Conservation (phyloP, 2,113 vertebrate species). For the Piaya cayana region DNA sequence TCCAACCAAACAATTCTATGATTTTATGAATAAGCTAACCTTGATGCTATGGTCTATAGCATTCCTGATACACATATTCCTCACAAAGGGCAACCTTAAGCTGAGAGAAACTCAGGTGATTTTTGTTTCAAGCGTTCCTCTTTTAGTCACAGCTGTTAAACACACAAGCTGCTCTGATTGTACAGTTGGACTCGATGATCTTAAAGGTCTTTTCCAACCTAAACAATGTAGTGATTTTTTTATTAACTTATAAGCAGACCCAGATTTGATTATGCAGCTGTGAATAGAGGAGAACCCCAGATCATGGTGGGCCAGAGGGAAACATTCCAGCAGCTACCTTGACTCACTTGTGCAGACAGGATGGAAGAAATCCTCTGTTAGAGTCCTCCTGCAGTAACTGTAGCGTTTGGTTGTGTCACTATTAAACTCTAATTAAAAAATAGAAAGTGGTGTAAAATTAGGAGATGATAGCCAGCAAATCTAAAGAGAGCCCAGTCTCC, state of each 20-base stretch:
- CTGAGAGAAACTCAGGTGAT: neutral
- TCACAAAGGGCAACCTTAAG: accelerated
- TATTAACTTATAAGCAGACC: neutral
- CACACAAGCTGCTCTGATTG: neutral
- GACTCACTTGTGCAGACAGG: neutral
- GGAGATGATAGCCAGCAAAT: neutral
- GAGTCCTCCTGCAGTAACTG: neutral
- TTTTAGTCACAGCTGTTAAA: neutral
- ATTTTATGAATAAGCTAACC: neutral
- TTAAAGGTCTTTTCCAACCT: no score
- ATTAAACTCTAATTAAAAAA: neutral
- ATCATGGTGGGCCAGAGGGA: neutral
- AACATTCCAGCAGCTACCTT: neutral
- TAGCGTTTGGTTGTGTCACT: neutral
- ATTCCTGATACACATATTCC: neutral
- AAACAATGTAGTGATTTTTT: no score
- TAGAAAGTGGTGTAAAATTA: neutral
- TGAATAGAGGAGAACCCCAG: neutral
- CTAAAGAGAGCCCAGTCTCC: neutral
- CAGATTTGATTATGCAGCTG: neutral
- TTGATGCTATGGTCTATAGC: neutral
- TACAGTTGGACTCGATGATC: no score
- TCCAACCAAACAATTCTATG: no score
- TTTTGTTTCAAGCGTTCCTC: neutral
- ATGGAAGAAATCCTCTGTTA: neutral